Percentiles rank a stretch among this genome's conserved stretches.
phyloP scores from a whole-genome alignment of 1,140 invertebrate species.

The Muscidifurax raptorellus region DNA sequence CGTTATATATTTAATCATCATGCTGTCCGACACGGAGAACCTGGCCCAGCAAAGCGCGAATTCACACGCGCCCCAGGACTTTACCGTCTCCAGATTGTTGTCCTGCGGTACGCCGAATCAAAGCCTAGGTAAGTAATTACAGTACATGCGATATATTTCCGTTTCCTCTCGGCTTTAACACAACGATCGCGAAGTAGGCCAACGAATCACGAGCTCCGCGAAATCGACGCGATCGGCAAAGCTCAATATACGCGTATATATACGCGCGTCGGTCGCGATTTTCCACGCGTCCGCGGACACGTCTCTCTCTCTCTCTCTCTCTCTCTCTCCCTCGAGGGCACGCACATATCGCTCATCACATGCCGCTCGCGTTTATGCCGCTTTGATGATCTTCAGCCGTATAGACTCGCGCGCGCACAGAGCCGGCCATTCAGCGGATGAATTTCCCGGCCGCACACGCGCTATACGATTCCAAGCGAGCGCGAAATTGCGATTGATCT shows the following conservation, averaged over 20 bases:
- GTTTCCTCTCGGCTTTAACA: background rate
- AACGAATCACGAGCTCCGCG: background rate
- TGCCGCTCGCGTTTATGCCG: slow-evolving; percentile 67
- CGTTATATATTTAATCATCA: background rate
- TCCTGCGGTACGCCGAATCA: slow-evolving; percentile 64
- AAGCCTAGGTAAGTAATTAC: slow-evolving; percentile 70
- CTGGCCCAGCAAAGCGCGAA: slow-evolving; percentile 55
- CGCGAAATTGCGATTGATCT: slow-evolving; percentile 45
- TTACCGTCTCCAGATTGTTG: slow-evolving; percentile 71
- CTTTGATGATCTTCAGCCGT: slow-evolving; percentile 11
- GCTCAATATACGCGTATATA: background rate
- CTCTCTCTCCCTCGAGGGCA: no score
- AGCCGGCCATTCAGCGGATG: background rate
- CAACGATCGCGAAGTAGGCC: background rate
- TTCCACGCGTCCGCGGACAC: slow-evolving; percentile 3
- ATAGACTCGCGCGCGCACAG: background rate
- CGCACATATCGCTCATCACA: slow-evolving; percentile 52
- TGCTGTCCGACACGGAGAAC: slow-evolving; percentile 42
- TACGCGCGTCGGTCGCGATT: background rate
- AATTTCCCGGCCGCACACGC: background rate
- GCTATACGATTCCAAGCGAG: slow-evolving; percentile 43
- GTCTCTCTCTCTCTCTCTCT: background rate
- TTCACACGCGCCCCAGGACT: slow-evolving; percentile 71
- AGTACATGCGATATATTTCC: slow-evolving; percentile 15
- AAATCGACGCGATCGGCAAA: background rate